Evolutionary conservation across 2,888 invertebrate genomes (phyloP).

Genomic region (Chromoteleia sp.): DNA sequence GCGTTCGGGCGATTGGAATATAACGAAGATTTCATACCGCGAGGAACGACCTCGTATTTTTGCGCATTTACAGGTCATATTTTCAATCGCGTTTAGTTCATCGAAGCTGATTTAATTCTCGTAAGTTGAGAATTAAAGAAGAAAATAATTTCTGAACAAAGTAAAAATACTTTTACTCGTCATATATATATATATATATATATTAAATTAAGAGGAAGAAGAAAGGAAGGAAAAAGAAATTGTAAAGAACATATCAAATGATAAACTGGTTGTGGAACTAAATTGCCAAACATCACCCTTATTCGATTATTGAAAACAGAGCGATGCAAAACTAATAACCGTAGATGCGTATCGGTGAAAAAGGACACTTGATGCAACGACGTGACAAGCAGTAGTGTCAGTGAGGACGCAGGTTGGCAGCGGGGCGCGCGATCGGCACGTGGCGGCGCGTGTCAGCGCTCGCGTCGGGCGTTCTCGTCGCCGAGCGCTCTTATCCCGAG

Average conservation of each 20-base stretch:
- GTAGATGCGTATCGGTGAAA: slow-evolving; percentile 33
- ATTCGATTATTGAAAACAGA: slow-evolving; percentile 22
- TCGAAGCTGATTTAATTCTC: no score
- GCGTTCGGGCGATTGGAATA: no score
- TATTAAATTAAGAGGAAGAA: no score
- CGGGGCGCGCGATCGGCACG: slow-evolving; percentile 78
- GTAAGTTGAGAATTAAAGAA: no score
- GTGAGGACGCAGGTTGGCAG: slow-evolving; percentile 76
- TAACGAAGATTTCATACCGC: no score
- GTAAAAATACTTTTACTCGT: no score
- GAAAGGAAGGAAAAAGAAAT: no score
- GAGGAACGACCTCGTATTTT: no score
- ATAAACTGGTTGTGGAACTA: background rate
- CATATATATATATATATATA: no score
- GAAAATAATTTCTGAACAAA: no score
- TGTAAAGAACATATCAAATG: slow-evolving; percentile 4
- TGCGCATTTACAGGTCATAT: no score
- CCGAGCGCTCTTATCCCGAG: slow-evolving; percentile 45
- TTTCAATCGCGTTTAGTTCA: no score
- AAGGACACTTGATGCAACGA: slow-evolving; percentile 29
- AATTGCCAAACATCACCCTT: slow-evolving; percentile 2
- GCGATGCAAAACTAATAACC: slow-evolving; percentile 22
- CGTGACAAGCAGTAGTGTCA: slow-evolving; percentile 59
- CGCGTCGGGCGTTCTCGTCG: slow-evolving; percentile 50
- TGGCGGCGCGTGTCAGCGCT: slow-evolving; percentile 77